Conservation (phyloP, 2,888 invertebrate species). For the Glyphotaelius pellucidus region DNA sequence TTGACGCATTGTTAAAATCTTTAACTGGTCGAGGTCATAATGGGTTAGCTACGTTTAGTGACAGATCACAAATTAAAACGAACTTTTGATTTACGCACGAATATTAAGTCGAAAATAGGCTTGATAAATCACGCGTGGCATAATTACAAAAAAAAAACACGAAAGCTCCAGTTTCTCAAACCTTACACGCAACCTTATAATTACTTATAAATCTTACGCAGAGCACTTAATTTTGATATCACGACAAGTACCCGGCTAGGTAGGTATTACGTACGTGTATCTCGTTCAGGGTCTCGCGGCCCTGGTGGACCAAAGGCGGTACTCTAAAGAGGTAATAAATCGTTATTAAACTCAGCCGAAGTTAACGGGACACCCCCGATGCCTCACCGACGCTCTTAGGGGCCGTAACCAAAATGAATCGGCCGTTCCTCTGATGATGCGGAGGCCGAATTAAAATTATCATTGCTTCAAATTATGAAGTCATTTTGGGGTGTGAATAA, state of each 20-base stretch:
- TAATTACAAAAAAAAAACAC: conserved; percentile 18
- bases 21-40: not conserved
- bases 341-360: conserved; percentile 45
- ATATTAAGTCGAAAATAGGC: not conserved
- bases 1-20: not conserved
- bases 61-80: not conserved
- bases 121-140: conserved; percentile 2
- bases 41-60: not conserved
- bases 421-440: conserved; percentile 3
- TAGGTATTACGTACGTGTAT: conserved; percentile 34
- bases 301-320: conserved; percentile 39
- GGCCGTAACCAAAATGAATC: conserved; percentile 43
- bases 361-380: conserved; percentile 46
- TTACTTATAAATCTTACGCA: conserved; percentile 58
- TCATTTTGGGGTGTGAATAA: not conserved
- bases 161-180: conserved; percentile 23
- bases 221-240: conserved; percentile 62
- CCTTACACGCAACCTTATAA: conserved; percentile 53
- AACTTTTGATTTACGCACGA: not conserved
- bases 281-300: not conserved
- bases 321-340: conserved; percentile 53
- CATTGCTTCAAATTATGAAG: not conserved
- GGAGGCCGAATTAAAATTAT: conserved; percentile 18
- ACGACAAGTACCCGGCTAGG: conserved; percentile 52
- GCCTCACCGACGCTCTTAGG: conserved; percentile 5